Percentiles rank a stretch among this genome's conserved stretches.
Evolutionary conservation across 2,888 invertebrate genomes (phyloP).

Genomic region (Priapulus caudatus): DNA sequence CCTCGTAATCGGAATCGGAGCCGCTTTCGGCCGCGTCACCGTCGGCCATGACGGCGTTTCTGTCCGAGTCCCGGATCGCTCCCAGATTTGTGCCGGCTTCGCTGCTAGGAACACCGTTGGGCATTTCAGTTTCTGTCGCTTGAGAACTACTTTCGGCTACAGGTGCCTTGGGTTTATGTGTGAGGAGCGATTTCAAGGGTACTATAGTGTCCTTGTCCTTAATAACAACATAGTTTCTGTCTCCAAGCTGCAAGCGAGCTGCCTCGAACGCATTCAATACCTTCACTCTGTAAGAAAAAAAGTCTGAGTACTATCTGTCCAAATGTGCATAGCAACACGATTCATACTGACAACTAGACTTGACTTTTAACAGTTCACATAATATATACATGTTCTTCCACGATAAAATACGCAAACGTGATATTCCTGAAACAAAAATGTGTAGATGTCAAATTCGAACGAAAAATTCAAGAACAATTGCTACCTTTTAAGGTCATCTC

Average conservation of each 20-base stretch:
- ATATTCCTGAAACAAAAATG: too few relatives aligned
- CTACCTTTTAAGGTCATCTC: conserved; percentile 57
- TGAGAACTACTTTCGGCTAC: too few relatives aligned
- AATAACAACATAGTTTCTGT: conserved; percentile 69
- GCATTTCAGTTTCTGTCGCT: conserved; percentile 6
- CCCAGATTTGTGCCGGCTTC: too few relatives aligned
- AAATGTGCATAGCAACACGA: too few relatives aligned
- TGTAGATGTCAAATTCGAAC: conserved; percentile 5
- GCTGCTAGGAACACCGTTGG: conserved; percentile 16
- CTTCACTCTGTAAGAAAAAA: conserved; percentile 49
- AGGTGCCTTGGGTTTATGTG: too few relatives aligned
- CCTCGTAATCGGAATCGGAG: conserved; percentile 19
- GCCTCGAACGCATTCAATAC: conserved; percentile 69
- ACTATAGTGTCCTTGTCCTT: conserved; percentile 51
- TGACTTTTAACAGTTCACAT: too few relatives aligned
- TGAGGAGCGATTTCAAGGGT: not conserved
- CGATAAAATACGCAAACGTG: too few relatives aligned
- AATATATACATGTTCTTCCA: too few relatives aligned
- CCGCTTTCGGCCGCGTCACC: not conserved
- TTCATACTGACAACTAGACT: too few relatives aligned
- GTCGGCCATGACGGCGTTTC: conserved; percentile 31
- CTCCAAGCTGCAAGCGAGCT: conserved; percentile 75
- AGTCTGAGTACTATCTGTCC: too few relatives aligned
- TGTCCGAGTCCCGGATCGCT: conserved; percentile 9
- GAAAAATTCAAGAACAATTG: conserved; percentile 8